Base-by-base conservation (phyloP, 2,888 invertebrate species). In the Caenorhabditis sulstoni region DNA sequence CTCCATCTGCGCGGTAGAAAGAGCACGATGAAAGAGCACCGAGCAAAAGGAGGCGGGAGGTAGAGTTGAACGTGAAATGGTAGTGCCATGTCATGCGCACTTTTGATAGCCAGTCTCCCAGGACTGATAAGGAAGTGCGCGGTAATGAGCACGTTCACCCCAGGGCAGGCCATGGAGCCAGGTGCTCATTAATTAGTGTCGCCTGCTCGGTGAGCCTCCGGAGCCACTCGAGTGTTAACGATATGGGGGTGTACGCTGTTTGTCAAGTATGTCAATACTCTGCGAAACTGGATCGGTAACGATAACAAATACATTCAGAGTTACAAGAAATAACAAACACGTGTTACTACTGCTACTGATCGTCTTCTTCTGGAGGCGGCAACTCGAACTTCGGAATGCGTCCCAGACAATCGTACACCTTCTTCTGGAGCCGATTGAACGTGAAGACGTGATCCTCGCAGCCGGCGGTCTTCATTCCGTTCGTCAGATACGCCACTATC, bases 401-500 rank as follows among this genome's bases (percentile, higher is more conserved):
- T 47, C 64, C 61, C 39, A 81, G 8, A 45, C 80, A 81, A 5
- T 71, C 65, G 29, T 82, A 84, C 8, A 82, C 73, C 39, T 81
- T 78, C 41, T 61, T 41, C 55, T 79, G 73, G 3, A 84, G 62
- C 14, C 84, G 64, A 49, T 81, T 82, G 53, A 68, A 81, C 9
- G 84, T 84, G 68, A 82, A 80, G 1, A 79, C 67, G 44, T 84
- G 81, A 61, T 79, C 76, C 18, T 79, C 82, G 37, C 67, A 74
- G 20, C 83, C 84, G 11, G 83, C 82, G 18, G 76, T 78, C 52
- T 85, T 85, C 81, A 85, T 74, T 35, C 79, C 85, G 49, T 85
- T 85, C n/a, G 81, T 81, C 44, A 91, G 80, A 81, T 91, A 91
- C 18, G 90, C 91, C 68, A 90, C 87, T 7, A 90, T 89, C 11